Evolutionary conservation across 1,140 invertebrate genomes (phyloP).

Genomic region (Bilobella aurantiaca): DNA sequence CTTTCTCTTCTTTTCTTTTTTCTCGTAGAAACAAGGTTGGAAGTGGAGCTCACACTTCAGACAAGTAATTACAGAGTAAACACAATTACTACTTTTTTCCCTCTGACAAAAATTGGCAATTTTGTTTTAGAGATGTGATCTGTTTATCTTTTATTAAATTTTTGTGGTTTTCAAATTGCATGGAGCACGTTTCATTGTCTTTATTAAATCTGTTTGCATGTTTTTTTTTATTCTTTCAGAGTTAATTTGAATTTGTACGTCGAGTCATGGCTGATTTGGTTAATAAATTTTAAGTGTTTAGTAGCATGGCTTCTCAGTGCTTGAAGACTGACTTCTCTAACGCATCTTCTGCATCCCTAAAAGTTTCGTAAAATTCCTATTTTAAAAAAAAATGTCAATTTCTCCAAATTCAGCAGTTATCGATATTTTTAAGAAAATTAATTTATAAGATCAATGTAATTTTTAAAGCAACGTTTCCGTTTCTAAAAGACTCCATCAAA

Average conservation of each 20-base stretch:
- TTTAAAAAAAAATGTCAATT: not conserved
- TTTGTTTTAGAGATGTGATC: not conserved
- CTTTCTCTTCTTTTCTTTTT: conserved; percentile 36
- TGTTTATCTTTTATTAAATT: not conserved
- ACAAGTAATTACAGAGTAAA: conserved; percentile 60
- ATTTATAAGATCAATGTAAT: too few relatives aligned
- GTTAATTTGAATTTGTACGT: too few relatives aligned
- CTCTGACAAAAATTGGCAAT: too few relatives aligned
- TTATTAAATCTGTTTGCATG: not conserved
- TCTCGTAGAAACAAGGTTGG: conserved; percentile 65
- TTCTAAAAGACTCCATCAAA: too few relatives aligned
- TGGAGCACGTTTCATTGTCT: too few relatives aligned
- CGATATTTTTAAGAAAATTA: too few relatives aligned
- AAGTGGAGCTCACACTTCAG: conserved; percentile 88
- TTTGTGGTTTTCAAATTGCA: not conserved
- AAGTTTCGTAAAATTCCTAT: not conserved
- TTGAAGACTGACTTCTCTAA: not conserved
- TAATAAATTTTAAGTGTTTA: not conserved
- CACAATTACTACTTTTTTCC: conserved; percentile 6
- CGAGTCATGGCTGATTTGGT: not conserved
- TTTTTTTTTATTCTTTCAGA: too few relatives aligned
- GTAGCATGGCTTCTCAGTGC: not conserved
- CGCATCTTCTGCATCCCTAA: not conserved
- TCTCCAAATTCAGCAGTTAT: not conserved
- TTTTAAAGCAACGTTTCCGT: too few relatives aligned